Percentiles rank a stretch among this genome's conserved stretches.
Evolutionary conservation across 2,888 invertebrate species (phyloP).

Genomic region (Ryuthela nishihirai): DNA sequence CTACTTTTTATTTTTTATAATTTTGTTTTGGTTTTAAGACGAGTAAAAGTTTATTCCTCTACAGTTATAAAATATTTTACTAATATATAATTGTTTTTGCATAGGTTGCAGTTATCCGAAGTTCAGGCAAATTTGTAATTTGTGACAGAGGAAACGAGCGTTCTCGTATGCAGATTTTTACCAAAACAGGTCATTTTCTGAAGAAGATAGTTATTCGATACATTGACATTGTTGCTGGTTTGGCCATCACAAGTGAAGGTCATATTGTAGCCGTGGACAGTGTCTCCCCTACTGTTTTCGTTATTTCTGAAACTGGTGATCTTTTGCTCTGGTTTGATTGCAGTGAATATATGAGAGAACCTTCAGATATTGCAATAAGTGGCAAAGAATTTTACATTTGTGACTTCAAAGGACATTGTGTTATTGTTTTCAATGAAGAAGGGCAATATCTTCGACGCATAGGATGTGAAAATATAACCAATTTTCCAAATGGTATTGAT

Average conservation of each 20-base stretch:
- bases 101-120: constrained; percentile 64
- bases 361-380: constrained; percentile 93
- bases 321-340: constrained; percentile 95
- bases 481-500: constrained; percentile 97
- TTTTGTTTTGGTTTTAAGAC: no score
- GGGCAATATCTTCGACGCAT: constrained; percentile 88
- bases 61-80: no score
- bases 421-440: constrained; percentile 92
- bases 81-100: no score
- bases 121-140: constrained; percentile 79
- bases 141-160: constrained; percentile 96
- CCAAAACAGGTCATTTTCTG: constrained; percentile 89
- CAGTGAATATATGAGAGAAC: constrained; percentile 95
- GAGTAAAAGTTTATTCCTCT: no score
- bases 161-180: constrained; percentile 96
- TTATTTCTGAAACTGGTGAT: constrained; percentile 86
- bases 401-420: constrained; percentile 97
- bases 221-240: constrained; percentile 70
- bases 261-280: constrained; percentile 96
- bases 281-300: constrained; percentile 93
- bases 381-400: constrained; percentile 78
- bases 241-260: constrained; percentile 87
- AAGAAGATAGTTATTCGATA: constrained; percentile 83
- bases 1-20: no score
- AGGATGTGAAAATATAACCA: constrained; percentile 91